Conservation (phyloP, 2,113 vertebrate genomes). For the Phodopus roborovskii region DNA sequence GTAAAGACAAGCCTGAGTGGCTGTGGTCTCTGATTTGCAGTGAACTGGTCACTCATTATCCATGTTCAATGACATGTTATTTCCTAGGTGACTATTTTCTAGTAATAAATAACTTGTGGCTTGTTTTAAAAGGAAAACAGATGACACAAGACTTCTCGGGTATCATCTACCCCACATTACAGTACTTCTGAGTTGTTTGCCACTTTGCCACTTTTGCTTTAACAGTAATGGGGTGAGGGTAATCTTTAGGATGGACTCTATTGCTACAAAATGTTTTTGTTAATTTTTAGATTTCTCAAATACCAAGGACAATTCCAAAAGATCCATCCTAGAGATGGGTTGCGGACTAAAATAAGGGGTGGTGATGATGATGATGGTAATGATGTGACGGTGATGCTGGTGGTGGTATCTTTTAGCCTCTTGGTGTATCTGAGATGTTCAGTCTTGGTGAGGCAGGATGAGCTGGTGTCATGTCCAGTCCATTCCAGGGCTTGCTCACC, state of each 20-base stretch:
- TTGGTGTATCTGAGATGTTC: not conserved
- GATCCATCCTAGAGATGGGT: constrained; percentile 60
- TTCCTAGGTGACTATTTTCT: not conserved
- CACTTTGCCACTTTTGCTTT: constrained; percentile 60
- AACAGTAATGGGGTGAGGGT: not conserved
- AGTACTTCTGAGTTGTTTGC: not conserved
- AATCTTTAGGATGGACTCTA: constrained; percentile 34
- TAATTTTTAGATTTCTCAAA: constrained; percentile 76
- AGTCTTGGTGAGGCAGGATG: accelerated
- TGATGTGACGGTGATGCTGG: too few species aligned
- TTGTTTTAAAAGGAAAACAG: constrained; percentile 49
- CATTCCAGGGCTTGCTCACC: constrained; percentile 47
- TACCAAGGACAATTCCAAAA: constrained; percentile 68
- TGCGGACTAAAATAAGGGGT: not conserved
- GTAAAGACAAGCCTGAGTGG: too few species aligned
- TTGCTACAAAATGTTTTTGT: constrained; percentile 69
- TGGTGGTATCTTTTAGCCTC: constrained; percentile 38
- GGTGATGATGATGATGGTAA: not conserved
- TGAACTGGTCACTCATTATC: not conserved
- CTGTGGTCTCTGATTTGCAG: not conserved
- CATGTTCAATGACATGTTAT: not conserved
- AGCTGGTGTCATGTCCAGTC: constrained; percentile 38
- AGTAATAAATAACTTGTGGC: not conserved
- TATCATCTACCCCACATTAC: not conserved
- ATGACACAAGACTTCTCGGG: not conserved